A percentile compares a stretch with the other conserved stretches of the same genome.
These are phyloP conservation scores for Rana temporaria DNA, from an alignment of 2,113 vertebrate species.

Conservation along the genomic window DNA sequence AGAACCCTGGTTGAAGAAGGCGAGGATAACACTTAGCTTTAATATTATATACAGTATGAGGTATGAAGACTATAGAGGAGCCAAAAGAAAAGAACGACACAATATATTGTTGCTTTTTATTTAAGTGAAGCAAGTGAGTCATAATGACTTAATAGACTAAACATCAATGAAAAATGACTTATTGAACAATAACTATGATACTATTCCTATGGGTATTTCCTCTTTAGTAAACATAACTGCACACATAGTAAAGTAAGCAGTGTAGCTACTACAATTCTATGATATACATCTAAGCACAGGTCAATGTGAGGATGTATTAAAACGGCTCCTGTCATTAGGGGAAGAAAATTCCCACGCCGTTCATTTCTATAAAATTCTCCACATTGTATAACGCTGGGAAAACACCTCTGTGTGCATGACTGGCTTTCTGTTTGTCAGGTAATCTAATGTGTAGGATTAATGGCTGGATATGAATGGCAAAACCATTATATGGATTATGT, in stretches of 20 bases:
- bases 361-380: not conserved
- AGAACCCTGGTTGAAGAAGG: not conserved
- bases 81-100: too few species aligned
- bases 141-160: conserved; percentile 12
- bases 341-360: not conserved
- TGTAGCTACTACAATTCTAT: not conserved
- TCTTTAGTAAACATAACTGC: not conserved
- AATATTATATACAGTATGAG: not conserved
- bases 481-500: too few species aligned
- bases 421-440: too few species aligned
- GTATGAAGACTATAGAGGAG: not conserved
- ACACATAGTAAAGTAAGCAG: not conserved
- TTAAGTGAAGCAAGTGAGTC: not conserved
- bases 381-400: too few species aligned
- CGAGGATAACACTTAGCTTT: not conserved
- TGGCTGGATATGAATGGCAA: too few species aligned
- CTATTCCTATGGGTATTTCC: not conserved
- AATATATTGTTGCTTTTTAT: not conserved
- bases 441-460: too few species aligned
- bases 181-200: conserved; percentile 4
- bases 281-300: not conserved
- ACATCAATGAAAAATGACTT: conserved; percentile 17
- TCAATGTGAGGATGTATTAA: not conserved
- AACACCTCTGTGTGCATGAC: too few species aligned
- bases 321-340: not conserved